phyloP scores from a whole-genome alignment of 1,140 invertebrate genomes.

The Dolichoris vasculosae region DNA sequence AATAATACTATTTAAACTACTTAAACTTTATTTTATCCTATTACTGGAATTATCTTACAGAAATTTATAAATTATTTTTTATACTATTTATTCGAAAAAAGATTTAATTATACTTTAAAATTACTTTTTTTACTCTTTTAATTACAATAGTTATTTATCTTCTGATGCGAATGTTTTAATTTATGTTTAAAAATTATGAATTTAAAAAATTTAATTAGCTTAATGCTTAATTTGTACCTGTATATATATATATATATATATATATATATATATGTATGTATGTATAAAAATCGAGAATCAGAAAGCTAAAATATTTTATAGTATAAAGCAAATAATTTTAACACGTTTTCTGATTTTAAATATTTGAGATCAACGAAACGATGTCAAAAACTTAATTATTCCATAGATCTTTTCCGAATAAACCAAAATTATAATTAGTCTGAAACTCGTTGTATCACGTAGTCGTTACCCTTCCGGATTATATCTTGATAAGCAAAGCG shows the following conservation, averaged over 20 bases:
- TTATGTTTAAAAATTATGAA: too few species aligned
- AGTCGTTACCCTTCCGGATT: slow-evolving; percentile 17
- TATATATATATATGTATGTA: too few species aligned
- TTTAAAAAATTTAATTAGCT: too few species aligned
- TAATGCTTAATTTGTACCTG: too few species aligned
- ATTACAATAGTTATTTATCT: too few species aligned
- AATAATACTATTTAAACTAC: background rate
- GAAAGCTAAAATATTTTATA: background rate
- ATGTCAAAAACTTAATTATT: background rate
- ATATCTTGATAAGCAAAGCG: slow-evolving; percentile 54
- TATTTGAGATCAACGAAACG: background rate
- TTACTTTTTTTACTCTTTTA: too few species aligned
- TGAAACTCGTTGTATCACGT: slow-evolving; percentile 19
- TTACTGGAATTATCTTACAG: too few species aligned
- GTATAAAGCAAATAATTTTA: background rate
- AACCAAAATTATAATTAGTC: slow-evolving; percentile 38
- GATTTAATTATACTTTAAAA: too few species aligned
- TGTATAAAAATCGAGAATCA: background rate
- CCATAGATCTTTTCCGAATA: background rate
- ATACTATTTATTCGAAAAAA: too few species aligned
- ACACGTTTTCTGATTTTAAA: background rate
- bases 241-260: too few species aligned
- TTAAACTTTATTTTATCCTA: background rate
- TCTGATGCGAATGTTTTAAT: too few species aligned
- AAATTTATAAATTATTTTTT: too few species aligned